These are phyloP conservation scores for Chironomus striatipennis DNA, from an alignment of 1,140 invertebrate genomes.

Conservation along the genomic window DNA sequence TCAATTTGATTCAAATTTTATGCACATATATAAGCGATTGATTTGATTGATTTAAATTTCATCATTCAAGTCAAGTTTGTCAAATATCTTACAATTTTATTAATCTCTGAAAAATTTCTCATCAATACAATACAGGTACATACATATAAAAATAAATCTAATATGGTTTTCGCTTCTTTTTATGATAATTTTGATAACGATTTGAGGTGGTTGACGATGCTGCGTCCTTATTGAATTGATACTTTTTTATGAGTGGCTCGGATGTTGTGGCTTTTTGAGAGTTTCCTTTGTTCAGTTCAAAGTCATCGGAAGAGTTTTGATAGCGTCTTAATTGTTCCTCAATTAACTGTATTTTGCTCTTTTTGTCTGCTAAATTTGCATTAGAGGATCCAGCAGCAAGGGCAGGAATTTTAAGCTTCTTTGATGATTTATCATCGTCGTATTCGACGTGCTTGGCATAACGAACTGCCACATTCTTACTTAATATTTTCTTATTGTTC, in stretches of 20 bases:
- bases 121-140: too few relatives aligned
- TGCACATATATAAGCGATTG: too few relatives aligned
- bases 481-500: slow-evolving; percentile 64
- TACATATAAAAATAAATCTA: not conserved
- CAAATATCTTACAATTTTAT: too few relatives aligned
- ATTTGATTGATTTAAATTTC: too few relatives aligned
- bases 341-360: slow-evolving; percentile 74
- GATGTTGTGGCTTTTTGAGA: slow-evolving; percentile 41
- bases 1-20: too few relatives aligned
- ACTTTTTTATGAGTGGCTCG: slow-evolving; percentile 51
- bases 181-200: slow-evolving; percentile 43
- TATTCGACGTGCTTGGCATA: slow-evolving; percentile 68
- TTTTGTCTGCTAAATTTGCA: slow-evolving; percentile 60
- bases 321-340: slow-evolving; percentile 78
- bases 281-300: slow-evolving; percentile 55
- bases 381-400: slow-evolving; percentile 60
- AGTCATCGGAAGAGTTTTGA: slow-evolving; percentile 59
- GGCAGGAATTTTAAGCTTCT: slow-evolving; percentile 63
- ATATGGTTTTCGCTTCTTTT: slow-evolving; percentile 39
- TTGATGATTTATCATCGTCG: slow-evolving; percentile 43
- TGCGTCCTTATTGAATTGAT: slow-evolving; percentile 45
- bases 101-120: too few relatives aligned
- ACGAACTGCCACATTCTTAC: slow-evolving; percentile 67
- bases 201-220: slow-evolving; percentile 35
- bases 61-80: too few relatives aligned